Base-by-base conservation (phyloP, 2,113 vertebrate genomes). In the Silurus glanis region DNA sequence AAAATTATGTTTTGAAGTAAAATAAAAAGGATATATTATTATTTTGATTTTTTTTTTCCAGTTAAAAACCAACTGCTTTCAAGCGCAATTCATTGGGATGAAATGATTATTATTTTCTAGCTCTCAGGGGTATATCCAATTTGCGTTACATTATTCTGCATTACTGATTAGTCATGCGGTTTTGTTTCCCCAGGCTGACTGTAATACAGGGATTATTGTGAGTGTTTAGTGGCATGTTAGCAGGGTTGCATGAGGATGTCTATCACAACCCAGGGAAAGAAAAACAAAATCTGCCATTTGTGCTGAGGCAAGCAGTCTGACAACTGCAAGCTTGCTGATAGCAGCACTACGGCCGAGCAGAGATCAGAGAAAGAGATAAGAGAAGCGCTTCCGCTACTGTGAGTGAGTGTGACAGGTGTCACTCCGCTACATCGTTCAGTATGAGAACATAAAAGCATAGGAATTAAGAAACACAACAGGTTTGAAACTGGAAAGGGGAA, bases 251-350 rank as follows among this genome's bases (percentile, higher is more conserved):
- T 86, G 90, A 83, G 83, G 90, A 91, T 91, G 88, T 92, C 93
- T 90, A 86, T 91, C 86, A 78, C 51, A 78, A 51, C 86, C 90
- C 93, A 91, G 67, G 45, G 23, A 84, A 78, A 79, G 64, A 80
- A 51, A 55, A 67, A 56, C 84, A 51, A 83, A 85, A 83, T 69
- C 12, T 59, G 61, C 64, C 91, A 92, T 94, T 93, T 93, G 90
- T 93, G 94, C 94, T 95, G 94, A 94, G 92, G 89, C 92, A 86
- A 94, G 95, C 95, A 93, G 89, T 93, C 92, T 91, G 92, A 89
- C 93, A 90, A 92, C 84, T 88, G 91, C 90, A 90, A 88, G 91
- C 91, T 83, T 94, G 95, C 94, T 95, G 94, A 94, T 93, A 87
- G 90, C 90, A 94, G 94, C 94, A 94, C 90, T 94, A 92, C 86